Base-by-base conservation (phyloP, 2,113 vertebrate species). In the Cryptotis parvus region DNA sequence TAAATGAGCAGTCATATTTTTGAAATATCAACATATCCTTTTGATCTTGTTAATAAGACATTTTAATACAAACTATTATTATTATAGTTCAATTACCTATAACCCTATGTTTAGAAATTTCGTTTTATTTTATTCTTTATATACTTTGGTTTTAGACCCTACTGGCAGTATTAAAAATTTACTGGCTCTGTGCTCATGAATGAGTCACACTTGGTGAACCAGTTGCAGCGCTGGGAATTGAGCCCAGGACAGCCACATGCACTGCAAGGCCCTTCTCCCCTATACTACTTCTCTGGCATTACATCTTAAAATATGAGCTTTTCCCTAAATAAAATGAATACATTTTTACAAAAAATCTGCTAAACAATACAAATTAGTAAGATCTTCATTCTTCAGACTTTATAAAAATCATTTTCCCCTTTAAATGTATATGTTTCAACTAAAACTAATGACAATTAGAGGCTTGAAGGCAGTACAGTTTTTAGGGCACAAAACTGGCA, bases 391-490 rank as follows among this genome's bases (percentile, higher is more conserved):
- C 12, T 45, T 77, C 9, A 81, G 18, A 4, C 14, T 78, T 87
- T 85, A 15, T 43, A 70, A 11, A 92, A 80, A 41, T 90, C 29
- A 70, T 77, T 93, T 79, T 88, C 15, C 70, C 33, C 81, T 83
- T 72, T 31, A 58, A 74, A 35, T 82, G 55, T 58, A 22, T 45
- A 75, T 1, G 87, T 61, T 91, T 72, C 35, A 73, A 68, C 4
- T 33, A 12, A 65, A 27, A 8, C 63, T 31, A 29, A 65, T 65
- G 63, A 24, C 2, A 58, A 58, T 24, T 58, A 58, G 55, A 52
- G 55, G 16, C 55, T 58, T 22, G 55, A 18, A 58, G 55, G 24
- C 24, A 16, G 16, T 24, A 24, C 55, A 24, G 18, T 58, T 1
- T 18, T 58, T 18, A 58, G 55, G 55, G 55, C 22, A 58, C 20